Conservation (phyloP, 2,888 invertebrate species). For the Macaria liturata region DNA sequence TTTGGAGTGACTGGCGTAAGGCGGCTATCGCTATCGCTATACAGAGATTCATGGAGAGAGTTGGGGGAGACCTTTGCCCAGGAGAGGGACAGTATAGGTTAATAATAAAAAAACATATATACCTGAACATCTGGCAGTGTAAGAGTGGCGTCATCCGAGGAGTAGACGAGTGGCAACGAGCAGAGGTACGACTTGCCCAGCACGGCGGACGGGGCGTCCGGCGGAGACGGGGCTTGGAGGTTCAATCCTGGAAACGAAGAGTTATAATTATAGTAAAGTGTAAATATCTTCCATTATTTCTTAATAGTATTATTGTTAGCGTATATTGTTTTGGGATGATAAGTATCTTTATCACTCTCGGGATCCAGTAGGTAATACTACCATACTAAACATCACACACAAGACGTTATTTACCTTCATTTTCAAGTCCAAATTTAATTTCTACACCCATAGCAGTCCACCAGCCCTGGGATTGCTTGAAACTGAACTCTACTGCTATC, state of each 20-base stretch:
- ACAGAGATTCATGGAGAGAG: too few species aligned
- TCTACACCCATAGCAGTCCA: conserved; percentile 84
- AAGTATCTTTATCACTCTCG: too few species aligned
- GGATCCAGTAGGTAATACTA: too few species aligned
- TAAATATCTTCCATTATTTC: too few species aligned
- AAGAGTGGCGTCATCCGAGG: conserved; percentile 72
- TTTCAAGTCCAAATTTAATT: conserved; percentile 73
- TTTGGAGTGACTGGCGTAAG: too few species aligned
- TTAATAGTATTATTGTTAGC: too few species aligned
- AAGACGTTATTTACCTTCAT: conserved; percentile 23
- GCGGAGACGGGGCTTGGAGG: conserved; percentile 64
- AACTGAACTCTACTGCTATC: conserved; percentile 82
- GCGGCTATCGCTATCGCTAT: too few species aligned
- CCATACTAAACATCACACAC: too few species aligned
- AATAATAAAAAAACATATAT: neutral
- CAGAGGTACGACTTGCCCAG: conserved; percentile 82
- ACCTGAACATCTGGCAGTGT: conserved; percentile 81
- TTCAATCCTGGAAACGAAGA: conserved; percentile 51
- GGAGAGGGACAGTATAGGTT: too few species aligned
- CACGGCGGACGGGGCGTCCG: conserved; percentile 77
- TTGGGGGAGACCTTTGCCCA: too few species aligned
- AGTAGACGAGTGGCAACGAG: conserved; percentile 74
- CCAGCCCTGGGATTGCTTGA: conserved; percentile 75
- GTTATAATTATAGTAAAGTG: too few species aligned
- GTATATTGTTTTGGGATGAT: too few species aligned